Evolutionary conservation across 2,113 vertebrate genomes (phyloP).

Genomic region (Festucalex cinctus): DNA sequence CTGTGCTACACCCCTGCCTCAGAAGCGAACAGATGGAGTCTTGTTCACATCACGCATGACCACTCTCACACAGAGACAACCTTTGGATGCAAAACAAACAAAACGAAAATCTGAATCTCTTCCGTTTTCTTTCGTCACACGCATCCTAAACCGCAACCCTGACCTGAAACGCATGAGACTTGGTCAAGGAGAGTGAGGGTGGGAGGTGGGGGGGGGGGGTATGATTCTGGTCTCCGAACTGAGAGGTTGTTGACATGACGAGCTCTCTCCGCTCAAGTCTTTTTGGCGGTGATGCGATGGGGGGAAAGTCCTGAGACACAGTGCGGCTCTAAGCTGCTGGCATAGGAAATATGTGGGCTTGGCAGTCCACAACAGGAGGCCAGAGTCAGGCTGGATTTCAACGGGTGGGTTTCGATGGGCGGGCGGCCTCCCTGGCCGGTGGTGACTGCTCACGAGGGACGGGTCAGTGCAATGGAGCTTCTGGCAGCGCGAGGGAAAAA

Average conservation of each 20-base stretch:
- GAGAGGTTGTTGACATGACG: slow-evolving; percentile 56
- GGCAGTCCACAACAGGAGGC: slow-evolving; percentile 74
- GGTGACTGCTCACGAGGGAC: slow-evolving; percentile 69
- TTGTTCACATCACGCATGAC: slow-evolving; percentile 21
- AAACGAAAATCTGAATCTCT: slow-evolving; percentile 5
- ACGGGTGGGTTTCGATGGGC: slow-evolving; percentile 60
- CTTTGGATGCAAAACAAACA: slow-evolving; percentile 32
- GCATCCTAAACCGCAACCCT: slow-evolving; percentile 19
- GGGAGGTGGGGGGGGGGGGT: slow-evolving; percentile 17
- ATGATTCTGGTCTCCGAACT: slow-evolving; percentile 57
- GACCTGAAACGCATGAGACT: slow-evolving; percentile 37
- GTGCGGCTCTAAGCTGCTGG: slow-evolving; percentile 75
- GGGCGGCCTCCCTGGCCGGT: slow-evolving; percentile 62
- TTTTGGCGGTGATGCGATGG: slow-evolving; percentile 68
- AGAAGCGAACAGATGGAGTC: slow-evolving; percentile 35
- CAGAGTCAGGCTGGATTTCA: slow-evolving; percentile 78
- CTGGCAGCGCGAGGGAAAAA: slow-evolving; percentile 63
- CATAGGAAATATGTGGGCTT: slow-evolving; percentile 73
- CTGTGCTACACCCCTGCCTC: slow-evolving; percentile 29
- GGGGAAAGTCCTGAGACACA: slow-evolving; percentile 79
- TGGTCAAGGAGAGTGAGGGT: slow-evolving; percentile 27
- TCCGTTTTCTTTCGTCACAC: slow-evolving; percentile 39
- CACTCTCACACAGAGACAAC: slow-evolving; percentile 25
- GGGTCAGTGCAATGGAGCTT: slow-evolving; percentile 76
- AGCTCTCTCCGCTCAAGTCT: slow-evolving; percentile 63